Conservation (phyloP, 2,797 vertebrate species). For the Synaphobranchus kaupii region DNA sequence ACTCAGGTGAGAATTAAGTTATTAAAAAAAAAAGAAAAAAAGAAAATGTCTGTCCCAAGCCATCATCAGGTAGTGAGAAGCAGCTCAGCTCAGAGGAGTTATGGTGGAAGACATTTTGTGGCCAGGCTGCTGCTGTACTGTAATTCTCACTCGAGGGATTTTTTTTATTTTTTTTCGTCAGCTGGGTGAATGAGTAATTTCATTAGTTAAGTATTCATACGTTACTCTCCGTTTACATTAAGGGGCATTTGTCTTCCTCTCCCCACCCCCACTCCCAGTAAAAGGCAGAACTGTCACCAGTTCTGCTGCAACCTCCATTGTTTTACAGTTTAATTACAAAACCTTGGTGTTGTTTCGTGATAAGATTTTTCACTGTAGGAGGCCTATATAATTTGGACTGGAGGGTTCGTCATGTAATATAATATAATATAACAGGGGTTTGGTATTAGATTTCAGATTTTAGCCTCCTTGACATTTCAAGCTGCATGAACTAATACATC, state of each 20-base stretch:
- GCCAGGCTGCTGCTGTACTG: slow-evolving; percentile 60
- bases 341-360: slow-evolving; percentile 75
- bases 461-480: slow-evolving; percentile 86
- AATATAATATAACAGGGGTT: slow-evolving; percentile 82
- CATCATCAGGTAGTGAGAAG: not conserved
- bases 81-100: slow-evolving; percentile 53
- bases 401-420: slow-evolving; percentile 81
- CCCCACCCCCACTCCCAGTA: slow-evolving; percentile 19
- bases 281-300: slow-evolving; percentile 60
- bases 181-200: slow-evolving; percentile 76
- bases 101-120: slow-evolving; percentile 56
- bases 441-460: slow-evolving; percentile 83
- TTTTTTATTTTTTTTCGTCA: slow-evolving; percentile 51
- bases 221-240: slow-evolving; percentile 80
- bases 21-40: not conserved
- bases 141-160: slow-evolving; percentile 68
- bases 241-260: slow-evolving; percentile 50
- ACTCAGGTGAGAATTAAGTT: not conserved
- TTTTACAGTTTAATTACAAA: slow-evolving; percentile 81
- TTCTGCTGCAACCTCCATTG: slow-evolving; percentile 68
- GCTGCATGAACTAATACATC: slow-evolving; percentile 86
- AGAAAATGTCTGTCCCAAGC: not conserved
- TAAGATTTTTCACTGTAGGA: slow-evolving; percentile 83
- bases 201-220: slow-evolving; percentile 80
- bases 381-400: slow-evolving; percentile 80